Percentiles rank a stretch among this genome's conserved stretches.
phyloP scores from a whole-genome alignment of 2,888 invertebrate genomes.

The Agonopterix arenella region DNA sequence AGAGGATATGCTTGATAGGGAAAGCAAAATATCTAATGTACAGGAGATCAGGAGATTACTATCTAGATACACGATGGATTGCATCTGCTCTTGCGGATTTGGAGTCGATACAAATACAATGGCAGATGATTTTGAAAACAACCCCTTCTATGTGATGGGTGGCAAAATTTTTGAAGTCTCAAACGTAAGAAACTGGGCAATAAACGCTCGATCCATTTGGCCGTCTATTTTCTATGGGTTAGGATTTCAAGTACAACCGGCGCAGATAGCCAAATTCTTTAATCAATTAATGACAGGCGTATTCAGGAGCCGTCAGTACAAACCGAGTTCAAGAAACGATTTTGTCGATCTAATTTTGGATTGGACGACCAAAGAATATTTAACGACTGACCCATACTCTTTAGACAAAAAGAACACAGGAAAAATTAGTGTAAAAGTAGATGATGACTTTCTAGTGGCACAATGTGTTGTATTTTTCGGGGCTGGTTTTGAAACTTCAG shows the following conservation, averaged over 20 bases:
- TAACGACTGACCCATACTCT: conserved; percentile 20
- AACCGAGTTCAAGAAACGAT: conserved; percentile 7
- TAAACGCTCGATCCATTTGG: conserved; percentile 25
- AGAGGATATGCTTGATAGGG: conserved; percentile 32
- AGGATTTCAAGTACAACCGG: conserved; percentile 21
- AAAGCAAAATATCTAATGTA: conserved; percentile 2
- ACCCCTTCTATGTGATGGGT: conserved; percentile 28
- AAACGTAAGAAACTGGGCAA: conserved; percentile 14
- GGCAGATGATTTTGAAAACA: conserved; percentile 11
- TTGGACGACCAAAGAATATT: conserved; percentile 18
- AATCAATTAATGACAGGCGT: conserved; percentile 10
- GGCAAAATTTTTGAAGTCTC: conserved; percentile 18
- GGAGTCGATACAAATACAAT: conserved; percentile 20
- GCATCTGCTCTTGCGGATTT: conserved; percentile 28
- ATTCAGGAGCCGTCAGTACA: conserved; percentile 13
- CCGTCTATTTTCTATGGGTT: conserved; percentile 30
- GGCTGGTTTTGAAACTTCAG: conserved; percentile 48
- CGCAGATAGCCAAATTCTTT: conserved; percentile 22
- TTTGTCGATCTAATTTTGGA: conserved; percentile 15
- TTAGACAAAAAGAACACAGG: background rate
- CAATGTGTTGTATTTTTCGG: conserved; percentile 71
- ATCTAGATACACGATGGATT: conserved; percentile 42
- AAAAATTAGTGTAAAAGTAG: conserved; percentile 30
- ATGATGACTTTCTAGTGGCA: conserved; percentile 60
- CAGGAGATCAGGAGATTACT: conserved; percentile 30